phyloP scores from a whole-genome alignment of 2,888 invertebrate genomes.

The Coleophora flavipennella region DNA sequence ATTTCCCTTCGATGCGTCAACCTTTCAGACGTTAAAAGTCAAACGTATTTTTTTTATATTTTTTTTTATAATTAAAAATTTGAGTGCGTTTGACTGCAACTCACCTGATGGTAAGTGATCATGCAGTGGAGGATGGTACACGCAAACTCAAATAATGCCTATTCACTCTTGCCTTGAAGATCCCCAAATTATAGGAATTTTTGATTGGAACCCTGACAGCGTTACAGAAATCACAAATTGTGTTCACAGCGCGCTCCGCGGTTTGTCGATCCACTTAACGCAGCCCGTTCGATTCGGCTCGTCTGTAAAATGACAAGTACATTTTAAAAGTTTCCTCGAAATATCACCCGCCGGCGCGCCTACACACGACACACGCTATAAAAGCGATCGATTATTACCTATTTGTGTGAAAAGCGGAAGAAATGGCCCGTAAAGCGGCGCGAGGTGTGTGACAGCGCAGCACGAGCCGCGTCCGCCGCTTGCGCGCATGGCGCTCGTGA shows the following conservation, averaged over 20 bases:
- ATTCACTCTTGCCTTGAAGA: too few relatives aligned
- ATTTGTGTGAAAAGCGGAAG: conserved; percentile 72
- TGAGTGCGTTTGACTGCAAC: too few relatives aligned
- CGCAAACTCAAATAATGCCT: too few relatives aligned
- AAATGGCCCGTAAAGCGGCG: conserved; percentile 37
- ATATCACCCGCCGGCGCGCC: conserved; percentile 50
- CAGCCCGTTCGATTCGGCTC: conserved; percentile 33
- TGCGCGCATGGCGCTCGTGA: conserved; percentile 46
- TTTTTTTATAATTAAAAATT: too few relatives aligned
- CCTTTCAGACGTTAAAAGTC: too few relatives aligned
- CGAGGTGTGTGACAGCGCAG: conserved; percentile 41
- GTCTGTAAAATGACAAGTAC: conserved; percentile 40
- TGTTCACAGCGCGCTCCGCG: conserved; percentile 23
- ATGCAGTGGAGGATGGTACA: too few relatives aligned
- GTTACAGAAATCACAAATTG: conserved; percentile 29
- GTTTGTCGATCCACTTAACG: conserved; percentile 57
- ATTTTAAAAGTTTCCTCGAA: conserved; percentile 59
- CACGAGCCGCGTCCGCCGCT: conserved; percentile 48
- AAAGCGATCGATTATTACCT: conserved; percentile 71
- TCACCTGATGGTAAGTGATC: too few relatives aligned
- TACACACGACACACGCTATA: conserved; percentile 59
- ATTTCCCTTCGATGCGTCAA: conserved; percentile 25
- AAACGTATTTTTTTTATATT: too few relatives aligned
- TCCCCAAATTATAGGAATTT: too few relatives aligned
- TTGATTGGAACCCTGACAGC: too few relatives aligned